A percentile compares a stretch with the other conserved stretches of the same genome.
phyloP scores from a whole-genome alignment of 2,113 vertebrate species.

The Coregonus clupeaformis region DNA sequence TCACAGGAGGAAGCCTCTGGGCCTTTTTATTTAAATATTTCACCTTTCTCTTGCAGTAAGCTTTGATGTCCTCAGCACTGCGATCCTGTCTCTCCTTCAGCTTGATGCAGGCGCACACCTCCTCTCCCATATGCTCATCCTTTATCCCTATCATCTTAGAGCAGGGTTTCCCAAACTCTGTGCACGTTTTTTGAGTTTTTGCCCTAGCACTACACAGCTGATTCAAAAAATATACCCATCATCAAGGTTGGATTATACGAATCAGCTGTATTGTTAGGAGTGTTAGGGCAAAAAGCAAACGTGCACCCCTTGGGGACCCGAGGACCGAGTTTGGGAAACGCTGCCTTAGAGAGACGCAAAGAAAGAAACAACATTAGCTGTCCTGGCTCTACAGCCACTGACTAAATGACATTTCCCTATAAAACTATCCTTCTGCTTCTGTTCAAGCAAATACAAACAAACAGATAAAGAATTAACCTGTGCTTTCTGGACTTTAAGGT shows the following conservation, averaged over 20 bases:
- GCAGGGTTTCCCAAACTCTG: too few relatives aligned
- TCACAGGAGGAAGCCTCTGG: too few relatives aligned
- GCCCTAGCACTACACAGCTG: too few relatives aligned
- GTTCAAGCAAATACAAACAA: neutral
- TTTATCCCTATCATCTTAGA: conserved; percentile 88
- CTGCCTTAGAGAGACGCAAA: too few relatives aligned
- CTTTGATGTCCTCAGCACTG: conserved; percentile 80
- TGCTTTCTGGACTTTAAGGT: conserved; percentile 86
- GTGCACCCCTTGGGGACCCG: too few relatives aligned
- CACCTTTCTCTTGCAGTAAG: conserved; percentile 90
- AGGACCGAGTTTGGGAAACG: too few relatives aligned
- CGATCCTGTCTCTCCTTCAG: conserved; percentile 74
- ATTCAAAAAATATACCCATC: too few relatives aligned
- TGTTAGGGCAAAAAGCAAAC: too few relatives aligned
- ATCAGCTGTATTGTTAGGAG: too few relatives aligned
- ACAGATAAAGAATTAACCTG: conserved; percentile 77
- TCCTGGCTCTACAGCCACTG: conserved; percentile 47
- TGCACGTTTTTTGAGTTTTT: too few relatives aligned
- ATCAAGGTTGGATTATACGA: too few relatives aligned
- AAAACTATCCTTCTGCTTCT: conserved; percentile 72
- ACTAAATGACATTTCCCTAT: conserved; percentile 34
- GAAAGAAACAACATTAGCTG: neutral
- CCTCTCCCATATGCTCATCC: conserved; percentile 88
- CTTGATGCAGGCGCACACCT: conserved; percentile 88
- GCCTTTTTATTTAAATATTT: neutral